Percentiles rank a stretch among this genome's conserved stretches.
Evolutionary conservation across 2,113 vertebrate genomes (phyloP).

Genomic region (Hoplias malabaricus): DNA sequence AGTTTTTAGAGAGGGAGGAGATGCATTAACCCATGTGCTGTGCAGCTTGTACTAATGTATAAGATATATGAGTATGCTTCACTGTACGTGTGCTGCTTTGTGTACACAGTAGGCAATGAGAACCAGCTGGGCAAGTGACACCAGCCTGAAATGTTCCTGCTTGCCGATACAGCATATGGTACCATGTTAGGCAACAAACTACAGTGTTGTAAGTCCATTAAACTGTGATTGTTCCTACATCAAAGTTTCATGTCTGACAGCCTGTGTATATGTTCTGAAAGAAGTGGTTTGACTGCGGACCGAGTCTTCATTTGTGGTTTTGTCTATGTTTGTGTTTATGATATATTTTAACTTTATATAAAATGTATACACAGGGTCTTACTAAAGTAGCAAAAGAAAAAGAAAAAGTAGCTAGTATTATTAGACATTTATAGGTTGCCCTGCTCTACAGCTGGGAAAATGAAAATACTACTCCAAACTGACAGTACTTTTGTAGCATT

Average conservation of each 20-base stretch:
- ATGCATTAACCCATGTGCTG: not conserved
- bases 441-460: not conserved
- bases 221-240: not conserved
- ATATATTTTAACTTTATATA: not conserved
- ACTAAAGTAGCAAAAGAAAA: not conserved
- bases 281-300: not conserved
- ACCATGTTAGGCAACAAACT: not conserved
- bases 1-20: not conserved
- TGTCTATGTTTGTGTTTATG: not conserved
- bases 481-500: too few species aligned
- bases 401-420: not conserved
- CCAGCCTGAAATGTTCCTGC: not conserved
- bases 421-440: not conserved
- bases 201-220: not conserved
- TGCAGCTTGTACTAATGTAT: not conserved
- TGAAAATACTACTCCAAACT: not conserved
- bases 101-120: not conserved
- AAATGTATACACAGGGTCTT: not conserved
- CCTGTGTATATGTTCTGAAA: not conserved
- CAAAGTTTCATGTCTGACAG: not conserved
- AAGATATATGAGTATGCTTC: not conserved
- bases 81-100: not conserved
- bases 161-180: conserved; percentile 14
- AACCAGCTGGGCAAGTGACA: not conserved
- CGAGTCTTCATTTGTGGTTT: not conserved